Evolutionary conservation across 2,888 invertebrate genomes (phyloP).

Genomic region (Griposia aprilina): DNA sequence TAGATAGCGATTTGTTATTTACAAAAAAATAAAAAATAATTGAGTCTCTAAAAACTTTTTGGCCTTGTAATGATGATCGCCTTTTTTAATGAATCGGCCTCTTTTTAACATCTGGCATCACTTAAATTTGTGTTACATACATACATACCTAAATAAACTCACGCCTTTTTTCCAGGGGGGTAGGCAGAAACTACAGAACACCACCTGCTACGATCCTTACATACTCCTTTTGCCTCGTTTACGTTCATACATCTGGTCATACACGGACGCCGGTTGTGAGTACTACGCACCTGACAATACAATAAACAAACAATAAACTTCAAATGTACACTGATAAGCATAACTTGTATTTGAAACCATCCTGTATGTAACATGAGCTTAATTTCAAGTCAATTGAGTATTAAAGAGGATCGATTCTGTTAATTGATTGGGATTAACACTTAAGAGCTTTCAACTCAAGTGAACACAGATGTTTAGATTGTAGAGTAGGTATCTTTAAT

Average conservation of each 20-base stretch:
- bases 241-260: too few relatives aligned
- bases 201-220: too few relatives aligned
- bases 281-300: too few relatives aligned
- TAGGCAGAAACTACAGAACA: too few relatives aligned
- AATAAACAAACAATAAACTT: not conserved
- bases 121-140: not conserved
- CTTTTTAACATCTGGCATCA: not conserved
- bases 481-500: not conserved
- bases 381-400: slow-evolving; percentile 1
- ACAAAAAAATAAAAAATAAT: too few relatives aligned
- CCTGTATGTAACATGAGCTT: not conserved
- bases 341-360: not conserved
- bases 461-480: not conserved
- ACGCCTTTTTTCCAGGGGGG: too few relatives aligned
- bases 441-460: slow-evolving; percentile 14
- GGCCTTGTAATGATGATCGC: not conserved
- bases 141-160: too few relatives aligned
- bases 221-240: too few relatives aligned
- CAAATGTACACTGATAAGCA: not conserved
- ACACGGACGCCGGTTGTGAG: too few relatives aligned
- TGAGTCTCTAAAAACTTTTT: not conserved
- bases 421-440: slow-evolving; percentile 18
- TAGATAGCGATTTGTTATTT: not conserved
- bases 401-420: not conserved
- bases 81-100: not conserved